Evolutionary conservation across 37 sponge, comb jelly and placozoan species (phyloP), one percentile per base, ranked within the genome.

Genomic region (Crambe crambe): DNA sequence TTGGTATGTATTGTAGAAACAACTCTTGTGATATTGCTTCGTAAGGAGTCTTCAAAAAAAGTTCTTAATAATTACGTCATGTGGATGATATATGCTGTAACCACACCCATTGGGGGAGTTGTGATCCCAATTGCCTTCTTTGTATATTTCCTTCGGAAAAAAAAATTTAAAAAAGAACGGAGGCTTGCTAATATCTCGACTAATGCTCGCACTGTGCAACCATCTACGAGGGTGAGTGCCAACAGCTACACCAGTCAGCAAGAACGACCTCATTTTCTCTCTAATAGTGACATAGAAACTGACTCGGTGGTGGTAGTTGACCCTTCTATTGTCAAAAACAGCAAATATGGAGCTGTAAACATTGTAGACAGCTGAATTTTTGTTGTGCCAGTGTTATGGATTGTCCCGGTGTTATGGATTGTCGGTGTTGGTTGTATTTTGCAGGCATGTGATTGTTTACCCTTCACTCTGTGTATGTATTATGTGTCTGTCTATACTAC

Each of bases 21-120:
- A 15, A 36, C 47, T n/a, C 15, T 27, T 26, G 54, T 27, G 1
- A 42, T 44, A 5, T 4, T 74, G 2, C 35, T 42, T 2, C 21
- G 25, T 2, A 0, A 29, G 34, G 51, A 47, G 12, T 6, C 12
- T 6, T 47, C 12, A 15, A 47, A 47, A 15, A 29, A 54, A 20
- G 30, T 26, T 5, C n/a, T n/a, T n/a, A 54, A 12, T 27, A 25
- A 5, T 32, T 74, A 42, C 34, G 20, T 4, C 6, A 23, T 47
- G 1, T 47, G 56, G 74, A 2, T 56, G 3, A 9, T 74, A 23
- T 74, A 74, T 54, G 74, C 74, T 15, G 29, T 74, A 23, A 47
- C 74, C 56, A 44, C 74, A 3, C 74, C 74, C 18, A 21, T 74
- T 21, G 34, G 74, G 31, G 74, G 56, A 26, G 74, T 74, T 18